Base-by-base conservation (phyloP, 2,113 vertebrate species). In the Gopherus evgoodei region DNA sequence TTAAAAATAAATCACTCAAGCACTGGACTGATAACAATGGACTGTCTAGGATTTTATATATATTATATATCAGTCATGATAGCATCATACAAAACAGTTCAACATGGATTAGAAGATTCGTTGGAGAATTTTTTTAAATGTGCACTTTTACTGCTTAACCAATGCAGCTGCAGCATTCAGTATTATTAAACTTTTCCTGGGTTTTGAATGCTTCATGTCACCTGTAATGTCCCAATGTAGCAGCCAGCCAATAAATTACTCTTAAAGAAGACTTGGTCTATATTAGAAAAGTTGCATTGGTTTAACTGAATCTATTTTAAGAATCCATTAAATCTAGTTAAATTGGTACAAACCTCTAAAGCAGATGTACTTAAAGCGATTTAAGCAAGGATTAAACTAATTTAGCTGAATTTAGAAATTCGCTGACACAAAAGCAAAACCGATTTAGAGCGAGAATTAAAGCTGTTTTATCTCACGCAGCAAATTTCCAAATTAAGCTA, bases 401-500 rank as follows among this genome's bases (percentile, higher is more conserved):
- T 14, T 82, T 0, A 44, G 12, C 14, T 44, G 56, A 53, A 14
- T 42, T 56, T 25, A 1, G 89, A 89, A 94, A 95, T 53, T 57
- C 21, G n/a, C 92, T 94, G 76, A 91, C 27, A 86, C 0, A 1
- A 38, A 13, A 91, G 87, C 25, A 82, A 12, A 88, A 56, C 49
- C 31, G 76, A 75, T 93, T 90, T 95, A 95, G 94, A 94, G 53
- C 90, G 87, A 90, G 38, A 91, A 97, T 95, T 95, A 93, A 95
- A 97, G 79, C 75, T 54, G 54, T 86, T 95, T 95, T 8, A 87
- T 81, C 81, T 92, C 21, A 1, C 79, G 90, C 97, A 97, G 93
- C 90, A 92, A 83, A 90, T 92, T 89, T 95, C 17, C 76, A 84
- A 95, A 90, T 95, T 72, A 90, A 88, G 86, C 90, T 91, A 65